Conservation (phyloP, 2,113 vertebrate species). For the Natator depressus region DNA sequence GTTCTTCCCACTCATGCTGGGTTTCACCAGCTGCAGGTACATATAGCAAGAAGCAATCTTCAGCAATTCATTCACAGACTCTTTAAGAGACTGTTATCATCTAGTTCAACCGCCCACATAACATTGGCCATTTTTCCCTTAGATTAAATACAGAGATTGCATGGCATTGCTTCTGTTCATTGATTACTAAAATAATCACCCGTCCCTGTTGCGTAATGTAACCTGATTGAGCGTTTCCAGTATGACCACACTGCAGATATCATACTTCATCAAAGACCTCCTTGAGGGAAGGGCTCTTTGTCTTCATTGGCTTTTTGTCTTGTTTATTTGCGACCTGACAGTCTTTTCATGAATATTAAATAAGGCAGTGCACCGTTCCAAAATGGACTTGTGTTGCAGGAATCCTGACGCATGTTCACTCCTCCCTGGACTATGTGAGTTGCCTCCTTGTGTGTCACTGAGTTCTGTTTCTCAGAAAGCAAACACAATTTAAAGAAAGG, state of each 20-base stretch:
- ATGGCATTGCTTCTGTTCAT: neutral
- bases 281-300: neutral
- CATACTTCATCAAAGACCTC: neutral
- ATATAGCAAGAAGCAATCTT: neutral
- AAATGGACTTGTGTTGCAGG: neutral
- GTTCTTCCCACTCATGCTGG: neutral
- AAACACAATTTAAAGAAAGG: neutral
- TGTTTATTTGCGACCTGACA: neutral
- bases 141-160: neutral
- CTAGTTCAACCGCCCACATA: neutral
- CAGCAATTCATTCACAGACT: neutral
- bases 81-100: neutral
- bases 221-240: neutral
- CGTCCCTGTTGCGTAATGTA: neutral
- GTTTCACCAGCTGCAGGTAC: neutral
- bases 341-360: neutral
- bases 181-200: neutral
- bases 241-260: neutral
- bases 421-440: neutral
- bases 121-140: neutral
- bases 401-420: accelerated
- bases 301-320: neutral
- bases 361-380: neutral
- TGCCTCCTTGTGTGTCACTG: neutral
- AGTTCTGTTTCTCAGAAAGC: neutral